Conservation (phyloP, 2,113 vertebrate genomes). For the Elephantulus edwardii region DNA sequence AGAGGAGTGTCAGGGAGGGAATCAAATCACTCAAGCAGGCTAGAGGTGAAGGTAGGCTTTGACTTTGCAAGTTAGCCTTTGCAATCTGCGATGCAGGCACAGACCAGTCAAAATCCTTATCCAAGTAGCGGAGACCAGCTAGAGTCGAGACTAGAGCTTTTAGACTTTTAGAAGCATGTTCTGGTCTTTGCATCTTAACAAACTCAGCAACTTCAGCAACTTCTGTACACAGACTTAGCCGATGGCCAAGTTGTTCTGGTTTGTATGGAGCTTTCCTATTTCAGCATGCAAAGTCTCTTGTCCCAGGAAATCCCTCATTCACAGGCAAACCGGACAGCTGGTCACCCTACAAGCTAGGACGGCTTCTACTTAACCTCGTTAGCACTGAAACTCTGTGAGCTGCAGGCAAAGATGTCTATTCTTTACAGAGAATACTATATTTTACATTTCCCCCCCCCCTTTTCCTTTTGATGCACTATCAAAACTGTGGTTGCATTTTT, state of each 20-base stretch:
- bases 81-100: not conserved
- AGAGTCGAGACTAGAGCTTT: not conserved
- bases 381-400: not conserved
- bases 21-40: not conserved
- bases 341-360: not conserved
- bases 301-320: not conserved
- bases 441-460: not conserved
- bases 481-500: conserved; percentile 1
- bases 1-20: not conserved
- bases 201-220: not conserved
- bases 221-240: not conserved
- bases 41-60: not conserved
- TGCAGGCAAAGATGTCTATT: not conserved
- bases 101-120: not conserved
- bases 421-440: not conserved
- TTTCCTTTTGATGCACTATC: conserved; percentile 34
- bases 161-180: not conserved
- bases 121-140: not conserved
- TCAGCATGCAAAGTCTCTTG: not conserved
- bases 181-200: not conserved
- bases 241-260: not conserved
- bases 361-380: not conserved
- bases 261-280: not conserved
- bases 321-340: not conserved
- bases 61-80: not conserved